phyloP scores from a whole-genome alignment of 2,888 invertebrate species.

The Netelia melanura region DNA sequence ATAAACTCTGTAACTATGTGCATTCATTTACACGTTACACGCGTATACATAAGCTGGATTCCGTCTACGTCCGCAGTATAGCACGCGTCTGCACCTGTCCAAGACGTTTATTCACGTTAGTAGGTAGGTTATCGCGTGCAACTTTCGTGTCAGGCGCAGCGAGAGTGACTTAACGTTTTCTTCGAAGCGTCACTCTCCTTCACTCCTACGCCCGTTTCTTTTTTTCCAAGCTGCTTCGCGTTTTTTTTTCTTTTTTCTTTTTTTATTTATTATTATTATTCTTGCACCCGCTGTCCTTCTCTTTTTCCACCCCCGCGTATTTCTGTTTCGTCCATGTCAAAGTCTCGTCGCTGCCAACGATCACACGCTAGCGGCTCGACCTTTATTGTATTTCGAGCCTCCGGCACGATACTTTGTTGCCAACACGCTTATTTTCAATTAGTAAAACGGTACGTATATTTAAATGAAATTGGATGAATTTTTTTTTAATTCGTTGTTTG shows the following conservation, averaged over 20 bases:
- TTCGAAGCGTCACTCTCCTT: slow-evolving; percentile 40
- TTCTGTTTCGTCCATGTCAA: slow-evolving; percentile 28
- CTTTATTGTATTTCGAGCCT: neutral
- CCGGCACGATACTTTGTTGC: neutral
- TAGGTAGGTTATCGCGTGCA: slow-evolving; percentile 54
- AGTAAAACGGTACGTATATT: neutral
- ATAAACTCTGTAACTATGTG: slow-evolving; percentile 39
- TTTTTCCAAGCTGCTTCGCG: neutral
- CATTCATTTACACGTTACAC: slow-evolving; percentile 20
- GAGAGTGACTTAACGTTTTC: slow-evolving; percentile 67
- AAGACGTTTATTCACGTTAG: slow-evolving; percentile 48
- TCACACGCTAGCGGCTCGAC: neutral
- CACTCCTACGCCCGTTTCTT: slow-evolving; percentile 45
- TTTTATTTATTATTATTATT: neutral
- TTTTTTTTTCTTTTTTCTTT: neutral
- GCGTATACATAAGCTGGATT: slow-evolving; percentile 19
- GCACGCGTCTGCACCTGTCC: slow-evolving; percentile 52
- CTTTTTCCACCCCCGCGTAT: slow-evolving; percentile 6
- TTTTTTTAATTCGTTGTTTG: no score
- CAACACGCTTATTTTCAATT: neutral
- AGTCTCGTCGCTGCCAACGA: slow-evolving; percentile 11
- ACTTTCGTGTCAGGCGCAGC: slow-evolving; percentile 36
- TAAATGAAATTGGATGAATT: no score
- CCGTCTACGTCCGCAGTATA: slow-evolving; percentile 27
- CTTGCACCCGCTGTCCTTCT: neutral